These are phyloP conservation scores for Chrosomus eos DNA, from an alignment of 2,797 vertebrate genomes.

Conservation along the genomic window DNA sequence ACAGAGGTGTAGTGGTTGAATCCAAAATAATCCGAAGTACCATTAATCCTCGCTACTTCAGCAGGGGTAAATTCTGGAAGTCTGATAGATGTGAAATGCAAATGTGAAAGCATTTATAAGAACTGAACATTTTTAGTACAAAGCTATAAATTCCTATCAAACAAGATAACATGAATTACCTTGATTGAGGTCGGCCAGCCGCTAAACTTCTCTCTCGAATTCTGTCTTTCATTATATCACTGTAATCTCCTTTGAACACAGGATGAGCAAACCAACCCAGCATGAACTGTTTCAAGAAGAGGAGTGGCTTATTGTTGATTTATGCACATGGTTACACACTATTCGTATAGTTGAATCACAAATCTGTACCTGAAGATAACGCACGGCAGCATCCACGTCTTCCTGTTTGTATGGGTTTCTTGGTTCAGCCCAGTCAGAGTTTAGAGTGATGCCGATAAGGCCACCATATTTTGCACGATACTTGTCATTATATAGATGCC, in stretches of 20 bases:
- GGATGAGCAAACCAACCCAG: constrained; percentile 97
- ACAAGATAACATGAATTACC: constrained; percentile 73
- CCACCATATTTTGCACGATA: constrained; percentile 85
- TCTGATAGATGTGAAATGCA: constrained; percentile 67
- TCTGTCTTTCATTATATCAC: constrained; percentile 87
- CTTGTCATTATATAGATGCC: constrained; percentile 91
- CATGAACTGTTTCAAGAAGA: constrained; percentile 81
- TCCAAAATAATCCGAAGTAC: constrained; percentile 93
- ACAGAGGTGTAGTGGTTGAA: constrained; percentile 95
- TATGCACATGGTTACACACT: neutral
- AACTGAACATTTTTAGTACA: neutral
- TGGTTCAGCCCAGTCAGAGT: constrained; percentile 91
- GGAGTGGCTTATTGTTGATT: neutral
- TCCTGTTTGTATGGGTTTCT: constrained; percentile 90
- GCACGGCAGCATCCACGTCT: constrained; percentile 84
- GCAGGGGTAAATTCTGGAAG: constrained; percentile 92
- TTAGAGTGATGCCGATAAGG: constrained; percentile 90
- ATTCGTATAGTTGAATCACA: neutral
- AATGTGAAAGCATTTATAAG: neutral
- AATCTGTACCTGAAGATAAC: constrained; percentile 81
- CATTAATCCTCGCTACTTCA: constrained; percentile 89
- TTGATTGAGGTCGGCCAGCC: constrained; percentile 79
- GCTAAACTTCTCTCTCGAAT: constrained; percentile 87
- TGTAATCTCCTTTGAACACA: constrained; percentile 93
- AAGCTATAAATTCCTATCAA: neutral